Evolutionary conservation across 2,113 vertebrate genomes (phyloP).

Genomic region (Neolamprologus falcicula): DNA sequence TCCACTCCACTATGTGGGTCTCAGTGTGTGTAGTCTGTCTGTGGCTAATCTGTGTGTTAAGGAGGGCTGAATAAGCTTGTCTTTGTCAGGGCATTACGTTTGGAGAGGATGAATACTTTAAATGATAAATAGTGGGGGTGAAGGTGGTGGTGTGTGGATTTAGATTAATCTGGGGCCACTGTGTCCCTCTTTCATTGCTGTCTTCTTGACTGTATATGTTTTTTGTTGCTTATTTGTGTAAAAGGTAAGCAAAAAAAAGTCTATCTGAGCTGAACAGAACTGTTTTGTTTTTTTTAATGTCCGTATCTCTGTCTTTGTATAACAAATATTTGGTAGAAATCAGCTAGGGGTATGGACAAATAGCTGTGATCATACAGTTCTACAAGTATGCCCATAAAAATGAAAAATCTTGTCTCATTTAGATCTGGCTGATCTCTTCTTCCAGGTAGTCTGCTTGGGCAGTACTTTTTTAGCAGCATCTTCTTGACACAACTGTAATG

Average conservation of each 20-base stretch:
- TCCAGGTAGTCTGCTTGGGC: neutral
- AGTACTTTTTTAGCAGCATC: neutral
- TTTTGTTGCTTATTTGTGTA: neutral
- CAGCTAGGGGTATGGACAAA: neutral
- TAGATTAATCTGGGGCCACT: conserved; percentile 3
- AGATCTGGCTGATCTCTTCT: neutral
- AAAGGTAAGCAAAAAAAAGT: neutral
- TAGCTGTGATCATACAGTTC: neutral
- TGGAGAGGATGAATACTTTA: conserved; percentile 47
- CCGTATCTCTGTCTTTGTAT: neutral
- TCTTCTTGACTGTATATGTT: neutral
- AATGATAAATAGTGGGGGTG: conserved; percentile 13
- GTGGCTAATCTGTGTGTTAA: conserved; percentile 53
- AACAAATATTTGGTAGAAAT: neutral
- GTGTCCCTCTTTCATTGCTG: neutral
- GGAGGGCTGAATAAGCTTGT: conserved; percentile 43
- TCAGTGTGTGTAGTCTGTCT: conserved; percentile 25
- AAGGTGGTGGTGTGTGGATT: conserved; percentile 23
- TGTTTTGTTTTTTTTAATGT: accelerated
- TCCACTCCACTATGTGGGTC: neutral
- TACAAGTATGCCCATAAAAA: neutral
- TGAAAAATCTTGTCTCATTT: neutral
- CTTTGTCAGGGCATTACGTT: conserved; percentile 49
- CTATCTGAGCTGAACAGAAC: neutral
- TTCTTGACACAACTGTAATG: neutral